Evolutionary conservation across 2,797 vertebrate species (phyloP).

Genomic region (Xiphophorus birchmanni): DNA sequence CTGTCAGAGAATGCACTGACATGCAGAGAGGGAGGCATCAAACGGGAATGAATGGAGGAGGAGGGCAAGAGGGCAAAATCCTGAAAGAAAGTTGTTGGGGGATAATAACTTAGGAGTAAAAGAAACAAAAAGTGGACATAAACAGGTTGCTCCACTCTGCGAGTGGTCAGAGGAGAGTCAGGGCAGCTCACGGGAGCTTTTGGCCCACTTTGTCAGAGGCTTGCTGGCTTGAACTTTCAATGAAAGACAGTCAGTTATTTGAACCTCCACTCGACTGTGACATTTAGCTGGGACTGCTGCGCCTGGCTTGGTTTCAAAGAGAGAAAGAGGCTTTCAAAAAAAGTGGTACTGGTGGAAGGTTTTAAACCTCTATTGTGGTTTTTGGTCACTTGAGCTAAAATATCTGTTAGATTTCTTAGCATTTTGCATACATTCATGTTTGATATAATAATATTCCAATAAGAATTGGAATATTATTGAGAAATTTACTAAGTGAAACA

Average conservation of each 20-base stretch:
- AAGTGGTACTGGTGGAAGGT: not conserved
- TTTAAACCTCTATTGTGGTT: not conserved
- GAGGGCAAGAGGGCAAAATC: constrained; percentile 11
- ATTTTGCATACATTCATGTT: not conserved
- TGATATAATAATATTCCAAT: too few species aligned
- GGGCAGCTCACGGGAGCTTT: constrained; percentile 25
- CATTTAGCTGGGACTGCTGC: constrained; percentile 39
- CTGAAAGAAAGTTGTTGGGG: constrained; percentile 10
- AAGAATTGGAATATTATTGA: not conserved
- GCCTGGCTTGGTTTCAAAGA: constrained; percentile 4
- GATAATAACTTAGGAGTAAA: constrained; percentile 10
- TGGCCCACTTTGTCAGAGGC: constrained; percentile 50
- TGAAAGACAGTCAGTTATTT: constrained; percentile 39
- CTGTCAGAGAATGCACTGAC: constrained; percentile 31
- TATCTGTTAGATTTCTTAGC: not conserved
- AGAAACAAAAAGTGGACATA: constrained; percentile 5
- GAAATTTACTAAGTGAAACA: not conserved
- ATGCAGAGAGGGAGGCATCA: not conserved
- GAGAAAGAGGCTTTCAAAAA: not conserved
- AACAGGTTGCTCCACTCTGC: constrained; percentile 22
- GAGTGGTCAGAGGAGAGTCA: constrained; percentile 23
- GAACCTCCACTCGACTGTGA: constrained; percentile 38
- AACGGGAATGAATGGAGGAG: constrained; percentile 8
- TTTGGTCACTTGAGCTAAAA: not conserved
- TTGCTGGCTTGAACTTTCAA: constrained; percentile 45